Conservation (phyloP, 1,140 invertebrate species). For the Planococcus citri region DNA sequence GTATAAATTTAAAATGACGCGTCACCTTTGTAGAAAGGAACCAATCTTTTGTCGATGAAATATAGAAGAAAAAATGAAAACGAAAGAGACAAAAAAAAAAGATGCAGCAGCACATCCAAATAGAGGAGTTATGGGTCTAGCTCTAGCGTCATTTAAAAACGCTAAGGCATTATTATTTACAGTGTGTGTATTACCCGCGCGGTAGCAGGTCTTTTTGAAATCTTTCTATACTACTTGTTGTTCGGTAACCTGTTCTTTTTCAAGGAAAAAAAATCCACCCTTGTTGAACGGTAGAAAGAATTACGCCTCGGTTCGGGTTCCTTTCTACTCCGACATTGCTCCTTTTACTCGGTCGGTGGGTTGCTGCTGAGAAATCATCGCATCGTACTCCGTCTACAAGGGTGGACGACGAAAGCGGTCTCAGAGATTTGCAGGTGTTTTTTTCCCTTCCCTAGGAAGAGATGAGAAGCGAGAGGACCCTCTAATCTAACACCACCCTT, state of each 20-base stretch:
- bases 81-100: too few species aligned
- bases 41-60: not conserved
- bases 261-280: not conserved
- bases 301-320: too few species aligned
- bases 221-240: not conserved
- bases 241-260: conserved; percentile 3
- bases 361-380: too few species aligned
- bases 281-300: not conserved
- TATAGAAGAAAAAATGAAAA: not conserved
- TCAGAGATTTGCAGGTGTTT: conserved; percentile 2
- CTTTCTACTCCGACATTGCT: too few species aligned
- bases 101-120: not conserved
- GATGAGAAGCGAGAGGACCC: not conserved
- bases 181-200: not conserved
- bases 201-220: conserved; percentile 1
- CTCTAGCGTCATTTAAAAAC: not conserved
- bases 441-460: not conserved
- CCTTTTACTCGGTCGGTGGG: too few species aligned
- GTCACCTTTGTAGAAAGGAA: too few species aligned
- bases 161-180: not conserved
- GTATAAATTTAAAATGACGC: not conserved
- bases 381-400: too few species aligned
- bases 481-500: not conserved
- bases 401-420: not conserved
- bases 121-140: too few species aligned